Evolutionary conservation across 2,888 invertebrate species (phyloP), one percentile per base, ranked within the genome.

Genomic region (Pammene fasciana): DNA sequence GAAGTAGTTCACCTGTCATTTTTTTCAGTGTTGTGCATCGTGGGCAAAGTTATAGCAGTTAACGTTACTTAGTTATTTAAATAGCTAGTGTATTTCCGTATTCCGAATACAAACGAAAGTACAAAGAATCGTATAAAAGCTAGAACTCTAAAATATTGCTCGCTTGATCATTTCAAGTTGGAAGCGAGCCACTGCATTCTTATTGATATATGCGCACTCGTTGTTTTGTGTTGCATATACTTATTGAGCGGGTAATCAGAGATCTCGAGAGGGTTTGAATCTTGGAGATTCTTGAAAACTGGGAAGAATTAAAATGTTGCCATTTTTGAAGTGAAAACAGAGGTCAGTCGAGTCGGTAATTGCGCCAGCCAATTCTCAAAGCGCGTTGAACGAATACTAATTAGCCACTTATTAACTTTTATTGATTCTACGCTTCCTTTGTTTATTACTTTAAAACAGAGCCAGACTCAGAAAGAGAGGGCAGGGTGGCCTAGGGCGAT

Each of bases 341-440:
- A 67, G 61, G 67, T 38, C 61, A 43, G 48, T 14, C n/a, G 55
- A 26, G 26, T 1, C 41, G 50, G 62, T 68, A 56, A 62, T 62
- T 68, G 62, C 48, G 48, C 46, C 62, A 43, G 62, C 68, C 62
- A 16, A 62, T 68, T 62, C 55, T 50, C 46, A 26, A 26, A 14
- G 26, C 48, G 48, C 4, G 56, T 34, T 56, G 62, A n/a, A 34
- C 34, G 68, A 68, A 68, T 68, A 62, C 56, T 68, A 68, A 68
- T 62, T 26, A 34, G 48, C 41, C 43, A 68, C 50, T 62, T 62
- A 56, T 68, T 68, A 56, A 36, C 26, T 26, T 26, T 26, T 26
- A 26, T 26, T 26, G 26, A 26, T 26, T 26, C 26, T 26, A 26
- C 26, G 4, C 54, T 66, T 54, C 52, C 45, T 59, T 52, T 59